Evolutionary conservation across 2,797 vertebrate genomes (phyloP), one percentile per base, ranked within the genome.

Genomic region (Melanotaenia parkinsoni): DNA sequence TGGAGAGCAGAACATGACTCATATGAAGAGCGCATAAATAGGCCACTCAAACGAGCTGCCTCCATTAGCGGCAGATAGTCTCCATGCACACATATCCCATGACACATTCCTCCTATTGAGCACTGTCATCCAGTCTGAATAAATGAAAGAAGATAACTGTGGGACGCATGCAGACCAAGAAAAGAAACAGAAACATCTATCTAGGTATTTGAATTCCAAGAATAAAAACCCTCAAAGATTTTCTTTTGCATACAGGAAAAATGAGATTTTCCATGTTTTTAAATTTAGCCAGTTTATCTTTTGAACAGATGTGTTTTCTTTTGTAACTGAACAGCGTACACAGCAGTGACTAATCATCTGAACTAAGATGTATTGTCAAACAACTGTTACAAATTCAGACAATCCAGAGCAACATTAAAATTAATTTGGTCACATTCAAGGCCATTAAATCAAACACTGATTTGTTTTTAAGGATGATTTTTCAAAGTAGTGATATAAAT

Each of bases 61-160:
- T 84, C 79, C 86, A 86, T 86, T 86, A 87, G 76, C 69, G 8
- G 45, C 74, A 74, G 67, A 63, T 59, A 83, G 59, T 47, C 75
- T 83, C 63, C 71, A 28, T 66, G 63, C 53, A 54, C 45, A 72
- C 79, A 63, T 75, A 87, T 87, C 86, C 58, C 81, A 70, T 88
- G 76, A 80, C 86, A 78, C 83, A 78, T 86, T 88, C 74, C 83
- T 81, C 33, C 54, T 72, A 54, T 81, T 13, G 58, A 74, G 63
- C 70, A 61, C 73, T 77, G 65, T 76, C 53, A 79, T 86, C 78
- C 75, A 70, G 78, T 68, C 67, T 16, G 47, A 80, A 85, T 72
- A 79, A 71, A 77, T 81, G 76, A 84, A 82, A 87, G 60, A 66
- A 60, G 76, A 87, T 67, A 82, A 84, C 73, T 78, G 79, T 86